phyloP scores from a whole-genome alignment of 2,797 vertebrate genomes.

The Microcaecilia unicolor region DNA sequence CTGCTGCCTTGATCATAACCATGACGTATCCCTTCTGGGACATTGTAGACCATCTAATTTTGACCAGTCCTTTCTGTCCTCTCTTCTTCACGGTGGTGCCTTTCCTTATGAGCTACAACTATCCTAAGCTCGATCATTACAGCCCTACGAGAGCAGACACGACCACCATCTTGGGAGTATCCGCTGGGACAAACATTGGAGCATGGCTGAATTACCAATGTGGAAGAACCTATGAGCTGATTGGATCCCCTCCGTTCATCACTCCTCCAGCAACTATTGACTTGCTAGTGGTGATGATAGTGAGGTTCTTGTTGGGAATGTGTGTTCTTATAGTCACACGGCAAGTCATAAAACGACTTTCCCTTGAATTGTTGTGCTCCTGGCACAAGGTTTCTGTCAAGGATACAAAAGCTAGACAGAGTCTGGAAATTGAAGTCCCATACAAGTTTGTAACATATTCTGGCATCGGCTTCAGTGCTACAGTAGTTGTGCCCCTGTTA shows the following conservation, averaged over 20 bases:
- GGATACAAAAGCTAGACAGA: constrained; percentile 52
- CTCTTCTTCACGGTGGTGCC: constrained; percentile 53
- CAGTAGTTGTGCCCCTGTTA: constrained; percentile 63
- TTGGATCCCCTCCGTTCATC: constrained; percentile 25
- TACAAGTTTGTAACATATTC: constrained; percentile 83
- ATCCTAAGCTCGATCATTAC: constrained; percentile 79
- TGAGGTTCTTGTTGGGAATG: constrained; percentile 61
- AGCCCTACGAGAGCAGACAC: constrained; percentile 87
- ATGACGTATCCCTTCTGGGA: constrained; percentile 76
- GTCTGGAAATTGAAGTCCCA: constrained; percentile 83
- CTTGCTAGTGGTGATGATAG: constrained; percentile 1
- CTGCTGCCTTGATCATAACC: constrained; percentile 56
- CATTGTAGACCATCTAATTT: constrained; percentile 64
- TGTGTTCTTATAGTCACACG: constrained; percentile 61
- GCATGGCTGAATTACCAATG: constrained; percentile 75
- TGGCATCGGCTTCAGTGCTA: constrained; percentile 68
- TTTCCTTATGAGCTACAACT: constrained; percentile 75
- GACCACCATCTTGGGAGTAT: constrained; percentile 70
- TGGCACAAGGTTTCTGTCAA: constrained; percentile 52
- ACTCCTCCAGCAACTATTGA: constrained; percentile 33
- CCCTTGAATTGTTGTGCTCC: constrained; percentile 52
- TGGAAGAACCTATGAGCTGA: constrained; percentile 42
- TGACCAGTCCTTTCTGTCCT: constrained; percentile 67
- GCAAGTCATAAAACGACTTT: constrained; percentile 49
- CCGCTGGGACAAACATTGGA: constrained; percentile 69